These are phyloP conservation scores for Pseudocheirus occidentalis DNA, from an alignment of 2,797 vertebrate species.

Conservation along the genomic window DNA sequence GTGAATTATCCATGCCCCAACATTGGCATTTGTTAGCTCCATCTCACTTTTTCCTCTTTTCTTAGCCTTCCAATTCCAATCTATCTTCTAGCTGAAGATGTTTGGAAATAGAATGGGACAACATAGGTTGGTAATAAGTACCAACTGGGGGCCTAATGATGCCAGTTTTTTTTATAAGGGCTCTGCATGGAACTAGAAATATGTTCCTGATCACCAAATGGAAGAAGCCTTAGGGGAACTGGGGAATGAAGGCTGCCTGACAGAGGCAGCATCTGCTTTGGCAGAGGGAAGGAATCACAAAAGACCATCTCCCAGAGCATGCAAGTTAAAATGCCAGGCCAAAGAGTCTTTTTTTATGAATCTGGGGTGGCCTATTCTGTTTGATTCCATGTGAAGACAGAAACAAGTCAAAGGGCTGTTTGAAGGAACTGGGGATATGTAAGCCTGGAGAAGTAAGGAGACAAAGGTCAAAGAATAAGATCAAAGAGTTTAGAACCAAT, in stretches of 20 bases:
- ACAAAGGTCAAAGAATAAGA: not conserved
- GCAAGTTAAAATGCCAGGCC: not conserved
- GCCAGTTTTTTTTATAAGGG: conserved; percentile 16
- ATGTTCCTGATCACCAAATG: conserved; percentile 29
- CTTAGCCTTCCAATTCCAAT: conserved; percentile 23
- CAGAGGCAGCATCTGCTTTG: not conserved
- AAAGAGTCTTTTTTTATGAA: not conserved
- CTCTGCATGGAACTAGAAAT: conserved; percentile 22
- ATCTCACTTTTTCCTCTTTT: not conserved
- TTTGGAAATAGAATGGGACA: conserved; percentile 43
- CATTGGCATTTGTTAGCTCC: not conserved
- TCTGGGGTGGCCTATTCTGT: not conserved
- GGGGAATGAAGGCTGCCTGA: conserved; percentile 47
- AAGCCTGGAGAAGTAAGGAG: not conserved
- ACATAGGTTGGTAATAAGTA: not conserved
- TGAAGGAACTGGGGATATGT: not conserved
- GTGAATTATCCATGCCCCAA: not conserved
- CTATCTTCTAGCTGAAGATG: conserved; percentile 14
- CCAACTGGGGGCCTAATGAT: not conserved
- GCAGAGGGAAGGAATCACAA: conserved; percentile 5
- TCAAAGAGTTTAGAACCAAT: not conserved
- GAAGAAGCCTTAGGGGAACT: not conserved
- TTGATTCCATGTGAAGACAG: not conserved
- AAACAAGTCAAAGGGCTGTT: not conserved
- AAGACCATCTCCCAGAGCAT: not conserved